Evolutionary conservation across 2,113 vertebrate genomes (phyloP), one percentile per base, ranked within the genome.

Genomic region (Plestiodon gilberti): DNA sequence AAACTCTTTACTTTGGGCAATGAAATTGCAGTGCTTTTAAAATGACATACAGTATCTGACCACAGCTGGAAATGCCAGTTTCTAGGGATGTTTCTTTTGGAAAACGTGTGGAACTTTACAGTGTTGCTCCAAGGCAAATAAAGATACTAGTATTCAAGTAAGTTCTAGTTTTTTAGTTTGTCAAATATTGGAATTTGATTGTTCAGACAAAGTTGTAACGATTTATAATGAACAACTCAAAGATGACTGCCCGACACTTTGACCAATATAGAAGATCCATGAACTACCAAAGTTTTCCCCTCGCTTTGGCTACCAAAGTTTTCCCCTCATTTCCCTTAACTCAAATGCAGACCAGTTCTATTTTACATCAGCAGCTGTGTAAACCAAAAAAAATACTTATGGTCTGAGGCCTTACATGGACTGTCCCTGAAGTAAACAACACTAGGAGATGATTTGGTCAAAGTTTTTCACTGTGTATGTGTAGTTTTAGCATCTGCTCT

Each of bases 21-120:
- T 97, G 94, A 93, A 94, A 95, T 96, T 94, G 95, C 95, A 94
- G 94, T 93, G 96, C 93, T 95, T 90, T 91, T 91, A 94, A 95
- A 95, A 93, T 95, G 91, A 20, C 93, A 91, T 48, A 48, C 43
- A 48, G 43, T 48, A 48, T n/a, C n/a, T 93, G 95, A 93, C 91
- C 94, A 95, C 95, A 96, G 94, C 94, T 84, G 94, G 96, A 95
- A 96, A 96, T 92, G 95, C 95, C 93, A 93, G 96, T 95, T 96
- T 96, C 96, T 93, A 94, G 96, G 96, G 95, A 96, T 94, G 95
- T 95, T 96, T 94, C 95, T 96, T 96, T 95, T 96, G 96, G 96
- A 96, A 96, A 96, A 95, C 95, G 95, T 94, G 94, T 96, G 95
- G 94, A 89, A 95, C 95, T 95, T 94, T 93, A 94, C 94, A 91